Base-by-base conservation (phyloP, 2,797 vertebrate genomes). In the Tamandua tetradactyla region DNA sequence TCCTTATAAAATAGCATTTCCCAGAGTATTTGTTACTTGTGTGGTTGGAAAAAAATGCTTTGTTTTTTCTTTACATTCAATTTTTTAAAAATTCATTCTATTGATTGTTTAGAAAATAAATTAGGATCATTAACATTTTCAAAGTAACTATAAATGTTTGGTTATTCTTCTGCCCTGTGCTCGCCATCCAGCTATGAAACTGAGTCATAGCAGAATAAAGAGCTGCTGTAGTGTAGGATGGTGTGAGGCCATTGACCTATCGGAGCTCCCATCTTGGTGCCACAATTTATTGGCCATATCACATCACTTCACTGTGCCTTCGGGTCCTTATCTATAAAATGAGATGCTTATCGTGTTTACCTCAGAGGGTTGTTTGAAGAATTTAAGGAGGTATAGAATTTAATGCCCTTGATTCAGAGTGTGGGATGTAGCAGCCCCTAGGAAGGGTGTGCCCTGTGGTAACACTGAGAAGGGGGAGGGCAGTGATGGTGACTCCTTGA, bases 81-180 rank as follows among this genome's bases (percentile, higher is more conserved):
- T 68, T 89, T 78, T 69, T 68, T 64, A 61, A 59, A 79, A 90
- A 27, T 52, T 81, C 6, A 66, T 78, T 20, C 59, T 93, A 11
- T 92, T 64, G 75, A n/a, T 85, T 2, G 10, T 75, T 93, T 92
- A 81, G 52, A 83, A 92, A 86, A 78, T 92, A 20, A 61, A 74
- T 62, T 85, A 47, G 42, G 52, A 75, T 91, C 35, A 79, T 90
- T 82, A 95, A 78, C 13, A 93, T 52, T 83, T 95, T 90, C 2
- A 57, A 42, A 95, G 42, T 78, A 92, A 71, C 75, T 61, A 10
- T 55, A 64, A 74, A 35, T 44, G 66, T 76, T 23, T 22, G 23
- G 69, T 12, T 74, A 4, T 83, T 69, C 0, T 76, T 87, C 37
- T 78, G 18, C 49, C 66, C 71, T 66, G 18, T 61, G 22, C 20